A percentile compares a stretch with the other conserved stretches of the same genome.
These are phyloP conservation scores for Myiothlypis chrysogaster DNA, from an alignment of 2,797 vertebrate genomes.

Conservation along the genomic window DNA sequence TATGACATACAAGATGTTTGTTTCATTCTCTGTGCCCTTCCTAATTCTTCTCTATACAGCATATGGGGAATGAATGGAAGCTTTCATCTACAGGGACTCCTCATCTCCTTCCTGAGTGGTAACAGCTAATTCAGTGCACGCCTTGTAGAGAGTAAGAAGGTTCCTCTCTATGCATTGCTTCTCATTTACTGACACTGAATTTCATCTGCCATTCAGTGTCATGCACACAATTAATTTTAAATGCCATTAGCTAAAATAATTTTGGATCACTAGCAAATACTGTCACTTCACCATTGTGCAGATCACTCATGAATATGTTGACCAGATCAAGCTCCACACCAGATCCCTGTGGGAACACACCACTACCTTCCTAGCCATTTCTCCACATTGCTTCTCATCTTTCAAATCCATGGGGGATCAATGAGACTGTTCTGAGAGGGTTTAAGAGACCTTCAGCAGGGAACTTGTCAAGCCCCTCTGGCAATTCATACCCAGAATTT, in stretches of 20 bases:
- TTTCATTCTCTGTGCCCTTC: neutral
- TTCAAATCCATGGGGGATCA: neutral
- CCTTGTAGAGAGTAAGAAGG: neutral
- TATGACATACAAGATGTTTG: neutral
- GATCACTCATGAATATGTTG: neutral
- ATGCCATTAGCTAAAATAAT: neutral
- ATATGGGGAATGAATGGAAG: neutral
- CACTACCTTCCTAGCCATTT: neutral
- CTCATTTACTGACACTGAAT: neutral
- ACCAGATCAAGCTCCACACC: neutral
- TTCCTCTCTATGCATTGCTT: neutral
- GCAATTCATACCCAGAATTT: neutral
- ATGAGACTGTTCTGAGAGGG: neutral
- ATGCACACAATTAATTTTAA: neutral
- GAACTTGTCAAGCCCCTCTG: neutral
- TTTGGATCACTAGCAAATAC: neutral
- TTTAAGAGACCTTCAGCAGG: neutral
- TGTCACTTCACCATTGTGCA: neutral
- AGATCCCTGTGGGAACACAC: neutral
- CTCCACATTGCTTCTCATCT: neutral
- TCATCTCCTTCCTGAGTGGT: neutral
- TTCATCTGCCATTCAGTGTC: neutral
- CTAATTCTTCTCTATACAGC: neutral
- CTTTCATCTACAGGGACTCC: neutral
- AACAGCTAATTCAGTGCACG: neutral